Percentiles rank a stretch among this genome's conserved stretches.
These are phyloP conservation scores for Cyanoderma ruficeps DNA, from an alignment of 2,113 vertebrate species.

Conservation along the genomic window DNA sequence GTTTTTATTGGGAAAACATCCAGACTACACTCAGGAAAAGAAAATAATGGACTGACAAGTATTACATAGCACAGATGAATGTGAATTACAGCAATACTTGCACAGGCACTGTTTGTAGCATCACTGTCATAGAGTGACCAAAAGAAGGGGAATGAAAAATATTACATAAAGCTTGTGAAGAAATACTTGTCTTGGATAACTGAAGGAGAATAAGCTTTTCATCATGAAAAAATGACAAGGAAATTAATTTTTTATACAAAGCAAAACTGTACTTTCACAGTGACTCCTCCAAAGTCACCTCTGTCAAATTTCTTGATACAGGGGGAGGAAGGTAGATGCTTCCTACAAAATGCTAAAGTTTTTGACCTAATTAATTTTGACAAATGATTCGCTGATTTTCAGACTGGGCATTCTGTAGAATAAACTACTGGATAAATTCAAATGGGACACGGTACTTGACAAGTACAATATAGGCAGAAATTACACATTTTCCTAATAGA, in stretches of 20 bases:
- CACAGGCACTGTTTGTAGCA: background rate
- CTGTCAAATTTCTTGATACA: background rate
- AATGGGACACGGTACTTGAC: background rate
- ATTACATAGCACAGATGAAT: background rate
- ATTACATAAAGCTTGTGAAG: background rate
- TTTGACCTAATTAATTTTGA: background rate
- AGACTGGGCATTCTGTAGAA: background rate
- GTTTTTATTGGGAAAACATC: background rate
- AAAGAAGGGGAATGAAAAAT: background rate
- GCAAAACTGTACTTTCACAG: background rate
- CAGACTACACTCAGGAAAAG: background rate
- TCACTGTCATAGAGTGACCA: background rate
- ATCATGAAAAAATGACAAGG: background rate
- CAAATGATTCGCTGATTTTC: background rate
- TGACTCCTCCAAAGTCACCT: background rate
- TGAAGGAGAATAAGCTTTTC: background rate
- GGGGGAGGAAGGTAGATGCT: accelerated
- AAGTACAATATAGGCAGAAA: background rate
- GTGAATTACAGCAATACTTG: background rate
- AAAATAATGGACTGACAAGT: background rate
- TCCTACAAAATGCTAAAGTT: background rate
- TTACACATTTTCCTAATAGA: background rate
- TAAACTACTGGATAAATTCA: background rate
- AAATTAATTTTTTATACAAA: background rate
- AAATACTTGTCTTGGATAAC: background rate